Base-by-base conservation (phyloP, 2,888 invertebrate species). In the Sinhomidia bicolor region DNA sequence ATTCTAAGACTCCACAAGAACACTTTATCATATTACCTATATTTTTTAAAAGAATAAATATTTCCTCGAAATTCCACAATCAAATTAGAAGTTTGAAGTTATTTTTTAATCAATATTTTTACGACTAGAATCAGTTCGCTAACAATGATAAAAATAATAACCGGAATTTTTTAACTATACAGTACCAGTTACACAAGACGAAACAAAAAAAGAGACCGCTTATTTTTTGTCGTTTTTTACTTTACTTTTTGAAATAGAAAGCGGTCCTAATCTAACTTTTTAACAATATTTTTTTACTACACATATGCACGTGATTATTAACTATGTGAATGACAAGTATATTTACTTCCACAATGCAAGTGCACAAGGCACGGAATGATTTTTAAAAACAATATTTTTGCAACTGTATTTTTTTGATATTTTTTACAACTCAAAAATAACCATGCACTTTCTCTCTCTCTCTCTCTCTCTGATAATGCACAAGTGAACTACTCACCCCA, bases 1-100 rank as follows among this genome's bases (percentile, higher is more conserved):
- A 89, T 17, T 87, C n/a, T 36, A 60, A 36, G 32, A 78, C 29
- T 51, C 54, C 32, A 78, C 78, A 78, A 32, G n/a, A 54, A 57
- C 32, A 36, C 44, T 78, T 20, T 51, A 44, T n/a, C n/a, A 32
- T 44, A 47, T 51, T 76, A 6, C 29, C 23, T 44, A 17, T 44
- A 6, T 54, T 76, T 76, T 51, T 51, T 51, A 23, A 36, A 36
- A 65, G 26, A 32, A 26, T 3, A 65, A 65, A 26, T 44, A 12
- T 23, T 26, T 78, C 44, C 14, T 78, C 41, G 4, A 51, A 51
- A 32, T 9, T 79, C 9, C 41, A 62, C 26, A 41, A 47, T 32
- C 44, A 65, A 26, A 47, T 65, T 47, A 47, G 54, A 29, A 51
- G 54, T 78, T 57, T 78, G 78, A 51, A 47, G 4, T 74, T 51